phyloP scores from a whole-genome alignment of 2,888 invertebrate species.

The Polydrusus pterygomalis region DNA sequence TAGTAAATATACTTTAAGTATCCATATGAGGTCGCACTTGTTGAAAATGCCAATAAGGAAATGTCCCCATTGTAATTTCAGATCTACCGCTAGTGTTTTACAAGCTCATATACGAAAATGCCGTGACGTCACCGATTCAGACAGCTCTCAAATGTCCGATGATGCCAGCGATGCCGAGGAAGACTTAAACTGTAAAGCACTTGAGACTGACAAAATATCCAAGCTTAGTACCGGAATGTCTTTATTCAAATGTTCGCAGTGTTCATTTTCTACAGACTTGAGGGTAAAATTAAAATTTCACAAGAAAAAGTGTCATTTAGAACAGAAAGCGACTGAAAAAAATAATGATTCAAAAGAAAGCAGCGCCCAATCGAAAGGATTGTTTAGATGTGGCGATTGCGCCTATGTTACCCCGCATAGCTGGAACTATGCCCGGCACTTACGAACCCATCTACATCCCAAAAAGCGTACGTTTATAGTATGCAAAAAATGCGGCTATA shows the following conservation, averaged over 20 bases:
- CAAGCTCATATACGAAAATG: not conserved
- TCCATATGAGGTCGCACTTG: slow-evolving; percentile 17
- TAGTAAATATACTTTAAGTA: not conserved
- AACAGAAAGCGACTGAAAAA: too few relatives aligned
- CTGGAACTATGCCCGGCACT: not conserved
- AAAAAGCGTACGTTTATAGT: not conserved
- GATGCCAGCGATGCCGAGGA: not conserved
- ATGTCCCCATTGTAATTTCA: slow-evolving; percentile 20
- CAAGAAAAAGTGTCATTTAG: not conserved
- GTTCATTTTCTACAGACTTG: not conserved
- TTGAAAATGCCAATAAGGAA: slow-evolving; percentile 5
- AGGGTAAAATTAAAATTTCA: slow-evolving; percentile 1
- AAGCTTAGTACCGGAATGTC: not conserved
- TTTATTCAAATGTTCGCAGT: not conserved
- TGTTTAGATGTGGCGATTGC: too few relatives aligned
- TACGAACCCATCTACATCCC: not conserved
- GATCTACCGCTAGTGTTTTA: not conserved
- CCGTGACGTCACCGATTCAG: not conserved
- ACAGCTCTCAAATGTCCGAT: not conserved
- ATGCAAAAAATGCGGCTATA: not conserved
- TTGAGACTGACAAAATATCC: not conserved
- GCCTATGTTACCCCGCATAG: not conserved
- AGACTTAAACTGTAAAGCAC: not conserved
- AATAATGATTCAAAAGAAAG: too few relatives aligned
- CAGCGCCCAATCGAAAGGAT: too few relatives aligned